phyloP scores from a whole-genome alignment of 2,113 vertebrate species.

The Salvelinus fontinalis region DNA sequence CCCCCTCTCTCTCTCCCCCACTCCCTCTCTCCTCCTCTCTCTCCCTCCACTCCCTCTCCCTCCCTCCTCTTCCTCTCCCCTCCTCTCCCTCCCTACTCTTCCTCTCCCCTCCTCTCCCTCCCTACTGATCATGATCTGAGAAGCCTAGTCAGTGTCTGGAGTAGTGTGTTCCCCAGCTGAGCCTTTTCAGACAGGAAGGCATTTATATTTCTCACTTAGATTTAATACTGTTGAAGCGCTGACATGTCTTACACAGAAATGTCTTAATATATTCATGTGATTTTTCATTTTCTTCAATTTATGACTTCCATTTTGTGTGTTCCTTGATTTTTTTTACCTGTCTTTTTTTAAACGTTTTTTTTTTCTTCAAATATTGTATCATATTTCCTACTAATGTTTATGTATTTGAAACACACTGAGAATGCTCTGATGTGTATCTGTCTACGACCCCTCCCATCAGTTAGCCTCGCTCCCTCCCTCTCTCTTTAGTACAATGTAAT shows the following conservation, averaged over 20 bases:
- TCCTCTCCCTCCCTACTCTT: conserved; percentile 25
- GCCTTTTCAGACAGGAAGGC: conserved; percentile 58
- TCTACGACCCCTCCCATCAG: conserved; percentile 26
- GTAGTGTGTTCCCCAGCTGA: conserved; percentile 41
- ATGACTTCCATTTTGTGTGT: conserved; percentile 20
- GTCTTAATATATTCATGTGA: conserved; percentile 77
- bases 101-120: neutral
- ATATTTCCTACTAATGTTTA: conserved; percentile 38
- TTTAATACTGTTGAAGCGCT: conserved; percentile 70
- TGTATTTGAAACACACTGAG: conserved; percentile 60
- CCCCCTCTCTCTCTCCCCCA: neutral
- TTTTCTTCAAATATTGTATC: conserved; percentile 34
- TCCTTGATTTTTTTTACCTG: neutral
- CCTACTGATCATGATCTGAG: conserved; percentile 24
- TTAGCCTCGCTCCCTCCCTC: conserved; percentile 5
- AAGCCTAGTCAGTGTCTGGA: conserved; percentile 36
- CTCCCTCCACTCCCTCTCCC: too few species aligned
- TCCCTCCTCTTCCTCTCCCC: too few species aligned
- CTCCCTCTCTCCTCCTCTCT: neutral
- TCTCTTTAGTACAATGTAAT: conserved; percentile 62
- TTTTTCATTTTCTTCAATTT: conserved; percentile 29
- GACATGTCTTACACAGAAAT: conserved; percentile 66
- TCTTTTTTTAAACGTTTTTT: conserved; percentile 21
- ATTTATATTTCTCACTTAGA: conserved; percentile 66
- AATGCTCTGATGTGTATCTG: conserved; percentile 51